These are phyloP conservation scores for Perca schrenkii DNA, from an alignment of 2,113 vertebrate species.

Conservation along the genomic window DNA sequence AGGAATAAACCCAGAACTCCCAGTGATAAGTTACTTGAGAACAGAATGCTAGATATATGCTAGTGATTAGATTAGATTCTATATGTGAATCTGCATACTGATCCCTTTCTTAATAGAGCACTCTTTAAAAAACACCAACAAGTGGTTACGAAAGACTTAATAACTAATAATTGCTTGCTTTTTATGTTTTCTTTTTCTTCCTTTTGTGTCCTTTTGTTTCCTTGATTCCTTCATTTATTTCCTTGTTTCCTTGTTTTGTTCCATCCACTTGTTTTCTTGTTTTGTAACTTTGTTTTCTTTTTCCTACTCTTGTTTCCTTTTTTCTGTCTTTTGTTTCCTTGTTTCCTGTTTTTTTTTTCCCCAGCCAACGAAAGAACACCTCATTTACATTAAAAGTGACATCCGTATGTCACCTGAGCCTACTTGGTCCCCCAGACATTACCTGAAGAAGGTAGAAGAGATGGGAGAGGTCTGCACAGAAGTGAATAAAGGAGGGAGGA, in stretches of 20 bases:
- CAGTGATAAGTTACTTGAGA: not conserved
- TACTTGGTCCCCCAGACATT: constrained; percentile 20
- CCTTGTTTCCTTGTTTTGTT: no score
- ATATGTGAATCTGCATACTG: not conserved
- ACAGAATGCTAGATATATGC: not conserved
- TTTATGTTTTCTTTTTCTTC: no score
- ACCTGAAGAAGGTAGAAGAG: not conserved
- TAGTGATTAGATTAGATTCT: not conserved
- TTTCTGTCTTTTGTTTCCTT: no score
- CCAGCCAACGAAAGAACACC: not conserved
- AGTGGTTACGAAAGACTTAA: no score
- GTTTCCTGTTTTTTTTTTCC: no score
- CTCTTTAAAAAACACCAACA: not conserved
- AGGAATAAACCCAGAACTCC: not conserved
- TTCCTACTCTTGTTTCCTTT: no score
- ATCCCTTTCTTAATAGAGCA: not conserved
- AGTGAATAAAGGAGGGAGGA: not conserved
- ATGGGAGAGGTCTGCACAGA: not conserved
- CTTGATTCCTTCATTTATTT: no score
- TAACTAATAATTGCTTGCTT: no score
- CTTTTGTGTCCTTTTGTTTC: no score
- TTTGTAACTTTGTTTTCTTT: no score
- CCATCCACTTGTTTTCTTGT: no score
- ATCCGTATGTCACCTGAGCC: constrained; percentile 3
- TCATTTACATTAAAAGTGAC: constrained; percentile 33